Base-by-base conservation (phyloP, 92 coral and sea anemone species). In the Actinostola sp. region DNA sequence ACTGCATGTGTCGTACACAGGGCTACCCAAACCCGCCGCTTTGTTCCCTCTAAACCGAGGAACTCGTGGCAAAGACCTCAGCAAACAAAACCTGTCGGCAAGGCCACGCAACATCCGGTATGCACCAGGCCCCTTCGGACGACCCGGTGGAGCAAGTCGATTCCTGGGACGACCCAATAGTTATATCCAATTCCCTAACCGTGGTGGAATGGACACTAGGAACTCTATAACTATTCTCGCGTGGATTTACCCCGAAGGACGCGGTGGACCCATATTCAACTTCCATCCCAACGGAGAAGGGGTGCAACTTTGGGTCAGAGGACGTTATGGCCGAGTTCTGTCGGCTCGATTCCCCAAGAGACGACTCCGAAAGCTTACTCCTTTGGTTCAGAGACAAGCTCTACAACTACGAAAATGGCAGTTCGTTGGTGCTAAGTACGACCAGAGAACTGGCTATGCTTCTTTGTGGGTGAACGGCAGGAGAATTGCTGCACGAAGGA, bases 251-350 rank as follows among this genome's bases (percentile, higher is more conserved):
- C 90, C 90, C 2, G 81, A 78, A 21, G 78, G 86, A 12, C 20
- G 72, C 1, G 58, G 79, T n/a, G 96, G 96, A 3, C 96, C 96
- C 11, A 72, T 89, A 26, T 82, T 89, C 19, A 89, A 89, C 63
- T 89, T 67, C 84, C 91, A 89, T 61, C 91, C 96, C 0, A 79
- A 81, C 34, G 96, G 76, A 33, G 78, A 78, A 36, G 89, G 96
- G 1, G 92, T 83, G n/a, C 96, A 82, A 33, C 27, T 89, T 13
- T 89, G 96, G 96, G 32, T 83, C 8, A 68, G 33, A 27, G 52
- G 63, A 14, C 72, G 68, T 10, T 34, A 61, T 43, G 79, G 79
- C 0, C 74, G 82, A 15, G 61, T 46, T 1, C 62, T 90, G 42
- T 79, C 73, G 3, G 92, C 88, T 29, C 68, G 86, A 30, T 82